Evolutionary conservation across 2,888 invertebrate genomes (phyloP).

Genomic region (Thelaira solivaga): DNA sequence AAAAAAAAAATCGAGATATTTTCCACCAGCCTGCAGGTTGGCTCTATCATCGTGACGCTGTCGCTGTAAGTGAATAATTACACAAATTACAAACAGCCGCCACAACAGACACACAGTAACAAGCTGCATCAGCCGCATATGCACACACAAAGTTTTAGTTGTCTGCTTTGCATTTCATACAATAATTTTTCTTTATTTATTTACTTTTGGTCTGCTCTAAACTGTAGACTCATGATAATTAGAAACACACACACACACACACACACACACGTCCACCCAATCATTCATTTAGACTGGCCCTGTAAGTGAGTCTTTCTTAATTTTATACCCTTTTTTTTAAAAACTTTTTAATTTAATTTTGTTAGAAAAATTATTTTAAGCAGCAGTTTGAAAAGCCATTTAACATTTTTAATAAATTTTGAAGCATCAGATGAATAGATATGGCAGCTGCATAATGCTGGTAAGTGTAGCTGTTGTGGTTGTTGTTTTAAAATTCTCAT

Average conservation of each 20-base stretch:
- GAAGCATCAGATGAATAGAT: too few relatives aligned
- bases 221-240: constrained; percentile 26
- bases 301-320: too few relatives aligned
- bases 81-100: constrained; percentile 60
- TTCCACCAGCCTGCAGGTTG: constrained; percentile 43
- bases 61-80: constrained; percentile 63
- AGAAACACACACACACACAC: neutral
- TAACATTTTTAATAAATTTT: too few relatives aligned
- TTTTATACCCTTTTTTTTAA: too few relatives aligned
- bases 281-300: too few relatives aligned
- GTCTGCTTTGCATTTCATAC: neutral
- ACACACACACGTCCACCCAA: neutral
- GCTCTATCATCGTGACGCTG: constrained; percentile 38
- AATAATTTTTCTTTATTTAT: neutral
- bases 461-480: neutral
- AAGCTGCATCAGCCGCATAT: constrained; percentile 48
- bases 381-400: too few relatives aligned
- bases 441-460: too few relatives aligned
- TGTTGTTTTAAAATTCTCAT: constrained; percentile 13
- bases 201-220: neutral
- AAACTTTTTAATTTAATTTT: too few relatives aligned
- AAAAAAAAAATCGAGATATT: constrained; percentile 1
- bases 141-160: too few relatives aligned
- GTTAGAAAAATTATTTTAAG: too few relatives aligned
- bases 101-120: constrained; percentile 51